Percentiles rank a stretch among this genome's conserved stretches.
Evolutionary conservation across 1,140 invertebrate species (phyloP).

Genomic region (Sesamia nonagrioides): DNA sequence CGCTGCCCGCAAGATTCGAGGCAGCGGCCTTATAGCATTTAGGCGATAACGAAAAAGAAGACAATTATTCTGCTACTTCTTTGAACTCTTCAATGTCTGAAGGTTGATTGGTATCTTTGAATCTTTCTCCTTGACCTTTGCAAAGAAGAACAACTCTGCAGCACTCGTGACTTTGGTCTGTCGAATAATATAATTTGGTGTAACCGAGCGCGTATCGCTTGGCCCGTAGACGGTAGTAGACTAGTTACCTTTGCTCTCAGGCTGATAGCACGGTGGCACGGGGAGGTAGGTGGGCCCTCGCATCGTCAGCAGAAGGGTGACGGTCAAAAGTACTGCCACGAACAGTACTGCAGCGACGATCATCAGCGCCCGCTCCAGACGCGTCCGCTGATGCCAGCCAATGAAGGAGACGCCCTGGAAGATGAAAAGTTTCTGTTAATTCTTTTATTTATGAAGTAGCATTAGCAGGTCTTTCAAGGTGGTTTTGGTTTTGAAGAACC

Average conservation of each 20-base stretch:
- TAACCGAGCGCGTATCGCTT: too few species aligned
- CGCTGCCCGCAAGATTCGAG: too few species aligned
- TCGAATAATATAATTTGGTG: too few species aligned
- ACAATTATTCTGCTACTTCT: too few species aligned
- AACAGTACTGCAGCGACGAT: slow-evolving; percentile 79
- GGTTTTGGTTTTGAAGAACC: too few species aligned
- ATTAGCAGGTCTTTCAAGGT: background rate
- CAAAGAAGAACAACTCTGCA: too few species aligned
- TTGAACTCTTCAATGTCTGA: too few species aligned
- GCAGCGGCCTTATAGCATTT: too few species aligned
- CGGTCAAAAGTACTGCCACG: slow-evolving; percentile 77
- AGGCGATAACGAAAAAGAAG: too few species aligned
- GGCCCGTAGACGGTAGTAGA: background rate
- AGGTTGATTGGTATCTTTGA: too few species aligned
- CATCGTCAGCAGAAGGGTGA: slow-evolving; percentile 67
- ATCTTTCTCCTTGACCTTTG: too few species aligned
- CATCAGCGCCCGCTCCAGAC: slow-evolving; percentile 86
- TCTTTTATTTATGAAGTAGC: background rate
- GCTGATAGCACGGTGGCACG: slow-evolving; percentile 75
- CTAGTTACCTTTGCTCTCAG: slow-evolving; percentile 66
- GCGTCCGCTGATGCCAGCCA: slow-evolving; percentile 88
- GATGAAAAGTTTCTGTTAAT: background rate
- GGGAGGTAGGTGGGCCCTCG: slow-evolving; percentile 69
- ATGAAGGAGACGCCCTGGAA: slow-evolving; percentile 89
- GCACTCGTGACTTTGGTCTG: too few species aligned